These are phyloP conservation scores for Chaetops frenatus DNA, from an alignment of 2,113 vertebrate genomes.

Conservation along the genomic window DNA sequence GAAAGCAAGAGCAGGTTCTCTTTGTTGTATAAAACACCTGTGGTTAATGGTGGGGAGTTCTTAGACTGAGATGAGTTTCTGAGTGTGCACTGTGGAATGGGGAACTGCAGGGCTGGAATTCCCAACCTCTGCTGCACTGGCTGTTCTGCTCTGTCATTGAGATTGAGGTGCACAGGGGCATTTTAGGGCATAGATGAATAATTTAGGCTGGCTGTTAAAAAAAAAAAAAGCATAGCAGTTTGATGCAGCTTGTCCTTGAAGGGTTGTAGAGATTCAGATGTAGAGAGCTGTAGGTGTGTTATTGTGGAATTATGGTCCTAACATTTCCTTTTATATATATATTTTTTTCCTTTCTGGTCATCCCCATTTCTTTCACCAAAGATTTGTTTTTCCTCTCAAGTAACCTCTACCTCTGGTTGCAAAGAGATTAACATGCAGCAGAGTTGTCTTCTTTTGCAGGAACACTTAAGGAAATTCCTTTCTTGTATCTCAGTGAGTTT, in stretches of 20 bases:
- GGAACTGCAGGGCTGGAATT: neutral
- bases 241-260: neutral
- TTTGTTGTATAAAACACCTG: neutral
- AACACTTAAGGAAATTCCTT: neutral
- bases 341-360: neutral
- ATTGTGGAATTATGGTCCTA: neutral
- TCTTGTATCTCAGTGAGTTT: neutral
- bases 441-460: neutral
- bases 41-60: neutral
- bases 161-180: neutral
- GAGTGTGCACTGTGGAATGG: neutral
- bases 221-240: neutral
- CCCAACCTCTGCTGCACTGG: neutral
- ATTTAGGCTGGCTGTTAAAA: neutral
- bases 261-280: neutral
- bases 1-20: slow-evolving; percentile 47
- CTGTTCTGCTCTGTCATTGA: neutral
- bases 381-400: neutral
- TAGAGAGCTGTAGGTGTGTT: neutral
- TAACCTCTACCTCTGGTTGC: neutral
- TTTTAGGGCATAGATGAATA: neutral
- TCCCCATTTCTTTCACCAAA: neutral
- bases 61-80: neutral
- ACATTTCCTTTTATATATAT: neutral
- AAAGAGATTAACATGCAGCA: neutral